Evolutionary conservation across 2,797 vertebrate genomes (phyloP).

Genomic region (Xenops minutus): DNA sequence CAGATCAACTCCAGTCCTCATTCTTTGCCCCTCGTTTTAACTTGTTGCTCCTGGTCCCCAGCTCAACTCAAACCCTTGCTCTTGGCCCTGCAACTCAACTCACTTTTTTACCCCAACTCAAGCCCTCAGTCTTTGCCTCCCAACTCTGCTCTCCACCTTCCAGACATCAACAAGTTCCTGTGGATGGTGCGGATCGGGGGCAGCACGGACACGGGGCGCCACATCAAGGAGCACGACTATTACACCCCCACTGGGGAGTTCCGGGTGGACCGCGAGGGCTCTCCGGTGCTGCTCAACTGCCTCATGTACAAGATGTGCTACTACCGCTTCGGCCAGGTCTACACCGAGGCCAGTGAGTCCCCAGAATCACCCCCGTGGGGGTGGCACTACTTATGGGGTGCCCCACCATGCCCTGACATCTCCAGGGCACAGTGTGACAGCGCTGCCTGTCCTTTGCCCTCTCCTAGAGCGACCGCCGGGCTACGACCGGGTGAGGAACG

Average conservation of each 20-base stretch:
- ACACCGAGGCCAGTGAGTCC: constrained; percentile 98
- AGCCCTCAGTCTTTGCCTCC: background rate
- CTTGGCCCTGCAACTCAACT: background rate
- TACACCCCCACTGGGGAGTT: constrained; percentile 97
- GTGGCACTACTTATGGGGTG: fast-evolving
- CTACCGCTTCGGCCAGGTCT: constrained; percentile 98
- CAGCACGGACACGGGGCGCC: constrained; percentile 94
- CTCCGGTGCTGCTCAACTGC: constrained; percentile 96
- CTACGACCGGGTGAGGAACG: constrained; percentile 95
- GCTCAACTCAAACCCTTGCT: background rate
- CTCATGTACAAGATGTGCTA: constrained; percentile 99
- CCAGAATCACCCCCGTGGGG: fast-evolving
- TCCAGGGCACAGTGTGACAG: fast-evolving
- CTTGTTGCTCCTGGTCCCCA: background rate
- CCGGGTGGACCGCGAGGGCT: constrained; percentile 94
- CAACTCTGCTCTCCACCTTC: background rate
- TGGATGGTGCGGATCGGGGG: constrained; percentile 99
- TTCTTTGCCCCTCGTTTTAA: background rate
- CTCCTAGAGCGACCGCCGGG: constrained; percentile 93
- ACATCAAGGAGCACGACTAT: constrained; percentile 98
- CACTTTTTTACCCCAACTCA: background rate
- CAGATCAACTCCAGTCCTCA: background rate
- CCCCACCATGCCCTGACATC: fast-evolving
- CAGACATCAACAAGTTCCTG: constrained; percentile 98
- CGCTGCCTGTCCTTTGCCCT: background rate